Conservation (phyloP, 2,888 invertebrate species). For the Xanthorhoe spadicearia region DNA sequence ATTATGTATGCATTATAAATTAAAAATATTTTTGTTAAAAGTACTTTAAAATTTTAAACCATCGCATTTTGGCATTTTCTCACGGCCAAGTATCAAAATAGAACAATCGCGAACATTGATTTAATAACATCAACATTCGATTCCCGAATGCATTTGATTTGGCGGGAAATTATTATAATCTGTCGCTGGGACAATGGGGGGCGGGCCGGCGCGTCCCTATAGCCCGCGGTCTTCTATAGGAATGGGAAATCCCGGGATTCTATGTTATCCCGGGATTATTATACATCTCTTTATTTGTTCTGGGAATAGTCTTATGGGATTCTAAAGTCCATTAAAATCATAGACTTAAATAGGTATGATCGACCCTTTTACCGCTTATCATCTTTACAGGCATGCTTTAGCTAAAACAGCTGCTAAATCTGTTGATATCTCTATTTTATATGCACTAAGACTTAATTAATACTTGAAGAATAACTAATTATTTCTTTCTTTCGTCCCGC, state of each 20-base stretch:
- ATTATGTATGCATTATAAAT: too few relatives aligned
- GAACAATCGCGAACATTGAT: conserved; percentile 57
- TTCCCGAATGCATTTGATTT: conserved; percentile 82
- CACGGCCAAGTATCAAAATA: conserved; percentile 52
- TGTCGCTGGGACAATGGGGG: conserved; percentile 78
- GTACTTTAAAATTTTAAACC: too few relatives aligned
- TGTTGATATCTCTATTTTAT: too few relatives aligned
- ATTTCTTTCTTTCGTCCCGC: too few relatives aligned
- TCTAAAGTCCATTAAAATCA: not conserved
- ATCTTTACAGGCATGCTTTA: too few relatives aligned
- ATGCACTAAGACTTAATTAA: too few relatives aligned
- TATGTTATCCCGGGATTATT: conserved; percentile 2
- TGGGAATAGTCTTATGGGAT: not conserved
- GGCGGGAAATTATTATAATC: conserved; percentile 80
- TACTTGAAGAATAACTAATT: too few relatives aligned
- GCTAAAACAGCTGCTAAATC: too few relatives aligned
- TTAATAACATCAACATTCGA: conserved; percentile 76
- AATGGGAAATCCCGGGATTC: conserved; percentile 13
- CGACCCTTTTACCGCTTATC: too few relatives aligned
- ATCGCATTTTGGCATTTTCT: conserved; percentile 12
- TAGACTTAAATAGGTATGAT: too few relatives aligned
- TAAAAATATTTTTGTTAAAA: too few relatives aligned
- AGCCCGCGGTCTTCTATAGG: conserved; percentile 30
- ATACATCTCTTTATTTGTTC: too few relatives aligned
- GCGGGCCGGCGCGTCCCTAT: conserved; percentile 61